phyloP scores from a whole-genome alignment of 92 coral and sea anemone species.

The Actinostola sp. region DNA sequence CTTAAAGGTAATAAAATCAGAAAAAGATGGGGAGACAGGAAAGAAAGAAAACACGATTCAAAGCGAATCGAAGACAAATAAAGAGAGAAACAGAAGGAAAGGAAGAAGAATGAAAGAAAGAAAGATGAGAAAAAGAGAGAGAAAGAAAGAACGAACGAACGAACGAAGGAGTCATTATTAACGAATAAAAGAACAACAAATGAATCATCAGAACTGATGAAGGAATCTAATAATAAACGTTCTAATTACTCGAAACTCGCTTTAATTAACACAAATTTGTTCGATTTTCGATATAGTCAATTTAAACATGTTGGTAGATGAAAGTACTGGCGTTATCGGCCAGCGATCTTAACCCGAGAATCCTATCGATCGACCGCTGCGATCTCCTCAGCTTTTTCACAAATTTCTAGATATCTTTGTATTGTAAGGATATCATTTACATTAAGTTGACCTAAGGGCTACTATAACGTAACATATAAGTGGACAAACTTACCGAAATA shows the following conservation, averaged over 20 bases:
- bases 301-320: too few relatives aligned
- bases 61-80: not conserved
- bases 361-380: conserved; percentile 5
- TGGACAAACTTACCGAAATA: not conserved
- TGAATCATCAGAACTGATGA: not conserved
- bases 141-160: too few relatives aligned
- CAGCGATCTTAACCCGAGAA: too few relatives aligned
- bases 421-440: not conserved
- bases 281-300: not conserved
- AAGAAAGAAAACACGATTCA: not conserved
- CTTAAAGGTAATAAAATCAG: too few relatives aligned
- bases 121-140: not conserved
- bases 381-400: not conserved
- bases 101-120: not conserved
- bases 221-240: not conserved
- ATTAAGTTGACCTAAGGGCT: too few relatives aligned
- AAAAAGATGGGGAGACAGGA: too few relatives aligned
- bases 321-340: too few relatives aligned
- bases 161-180: not conserved
- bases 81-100: not conserved
- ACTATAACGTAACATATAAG: not conserved
- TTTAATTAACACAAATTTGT: conserved; percentile 7
- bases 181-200: not conserved
- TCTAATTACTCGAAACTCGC: not conserved
- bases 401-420: not conserved